Evolutionary conservation across 2,797 vertebrate species (phyloP).

Genomic region (Artibeus lituratus): DNA sequence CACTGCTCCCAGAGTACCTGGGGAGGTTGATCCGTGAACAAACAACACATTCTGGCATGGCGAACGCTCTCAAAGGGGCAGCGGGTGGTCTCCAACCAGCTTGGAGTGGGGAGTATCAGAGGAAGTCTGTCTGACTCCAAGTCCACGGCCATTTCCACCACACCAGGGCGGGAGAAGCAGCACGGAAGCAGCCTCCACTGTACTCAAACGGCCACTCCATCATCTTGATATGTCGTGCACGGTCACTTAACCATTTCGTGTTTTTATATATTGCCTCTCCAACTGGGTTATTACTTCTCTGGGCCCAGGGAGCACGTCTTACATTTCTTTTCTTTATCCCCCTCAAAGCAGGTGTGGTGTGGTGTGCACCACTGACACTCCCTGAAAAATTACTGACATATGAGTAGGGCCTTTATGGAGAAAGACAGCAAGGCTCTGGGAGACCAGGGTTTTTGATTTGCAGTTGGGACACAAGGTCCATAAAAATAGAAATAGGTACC

Average conservation of each 20-base stretch:
- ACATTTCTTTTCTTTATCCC: neutral
- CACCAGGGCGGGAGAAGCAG: neutral
- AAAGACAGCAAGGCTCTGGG: neutral
- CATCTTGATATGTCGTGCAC: neutral
- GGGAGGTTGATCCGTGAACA: neutral
- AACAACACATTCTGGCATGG: neutral
- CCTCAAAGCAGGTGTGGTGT: neutral
- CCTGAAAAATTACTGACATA: neutral
- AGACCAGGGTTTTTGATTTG: neutral
- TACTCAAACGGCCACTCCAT: neutral
- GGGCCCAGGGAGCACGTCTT: neutral
- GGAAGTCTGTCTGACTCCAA: neutral
- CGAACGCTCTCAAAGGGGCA: neutral
- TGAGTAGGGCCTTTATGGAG: neutral
- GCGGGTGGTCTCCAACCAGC: neutral
- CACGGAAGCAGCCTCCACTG: neutral
- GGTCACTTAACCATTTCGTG: neutral
- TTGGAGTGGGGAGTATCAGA: neutral
- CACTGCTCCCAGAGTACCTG: neutral
- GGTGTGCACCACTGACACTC: neutral
- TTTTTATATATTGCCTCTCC: neutral
- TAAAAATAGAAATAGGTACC: neutral
- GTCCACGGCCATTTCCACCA: neutral
- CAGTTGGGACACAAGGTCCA: neutral
- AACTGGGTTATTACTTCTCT: neutral